A percentile compares a stretch with the other conserved stretches of the same genome.
Conservation (phyloP, 2,113 vertebrate genomes). For the Kryptolebias marmoratus region DNA sequence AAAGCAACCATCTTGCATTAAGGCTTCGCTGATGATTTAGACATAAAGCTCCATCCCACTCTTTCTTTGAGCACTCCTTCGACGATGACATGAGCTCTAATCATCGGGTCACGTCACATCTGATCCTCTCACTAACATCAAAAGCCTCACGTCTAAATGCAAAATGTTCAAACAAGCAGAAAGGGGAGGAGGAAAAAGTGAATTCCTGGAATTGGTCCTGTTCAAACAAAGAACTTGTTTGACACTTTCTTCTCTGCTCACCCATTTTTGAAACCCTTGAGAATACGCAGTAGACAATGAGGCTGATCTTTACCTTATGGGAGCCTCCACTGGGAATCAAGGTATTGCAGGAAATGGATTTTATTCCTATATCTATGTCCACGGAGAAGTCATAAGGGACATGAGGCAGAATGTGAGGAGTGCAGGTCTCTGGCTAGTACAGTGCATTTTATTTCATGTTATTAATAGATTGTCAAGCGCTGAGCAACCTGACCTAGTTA, state of each 20-base stretch:
- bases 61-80: slow-evolving; percentile 41
- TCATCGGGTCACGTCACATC: slow-evolving; percentile 68
- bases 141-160: slow-evolving; percentile 64
- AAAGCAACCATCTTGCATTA: slow-evolving; percentile 58
- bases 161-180: slow-evolving; percentile 51
- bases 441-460: slow-evolving; percentile 52
- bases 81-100: slow-evolving; percentile 71
- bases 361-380: slow-evolving; percentile 44
- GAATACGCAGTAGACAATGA: slow-evolving; percentile 8
- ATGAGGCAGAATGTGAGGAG: slow-evolving; percentile 34
- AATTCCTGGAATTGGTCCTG: slow-evolving; percentile 55
- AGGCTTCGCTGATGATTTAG: slow-evolving; percentile 58
- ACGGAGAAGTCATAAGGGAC: slow-evolving; percentile 42
- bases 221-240: slow-evolving; percentile 46
- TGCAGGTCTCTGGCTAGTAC: slow-evolving; percentile 27
- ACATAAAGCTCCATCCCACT: slow-evolving; percentile 27
- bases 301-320: slow-evolving; percentile 33
- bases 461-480: slow-evolving; percentile 62
- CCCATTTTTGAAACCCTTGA: slow-evolving; percentile 29
- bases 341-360: slow-evolving; percentile 21
- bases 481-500: slow-evolving; percentile 68
- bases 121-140: slow-evolving; percentile 61
- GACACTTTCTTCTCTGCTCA: slow-evolving; percentile 51
- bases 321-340: slow-evolving; percentile 38
- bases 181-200: slow-evolving; percentile 27